Evolutionary conservation across 2,113 vertebrate species (phyloP), one percentile per base, ranked within the genome.

Genomic region (Actenoides lindsayi): DNA sequence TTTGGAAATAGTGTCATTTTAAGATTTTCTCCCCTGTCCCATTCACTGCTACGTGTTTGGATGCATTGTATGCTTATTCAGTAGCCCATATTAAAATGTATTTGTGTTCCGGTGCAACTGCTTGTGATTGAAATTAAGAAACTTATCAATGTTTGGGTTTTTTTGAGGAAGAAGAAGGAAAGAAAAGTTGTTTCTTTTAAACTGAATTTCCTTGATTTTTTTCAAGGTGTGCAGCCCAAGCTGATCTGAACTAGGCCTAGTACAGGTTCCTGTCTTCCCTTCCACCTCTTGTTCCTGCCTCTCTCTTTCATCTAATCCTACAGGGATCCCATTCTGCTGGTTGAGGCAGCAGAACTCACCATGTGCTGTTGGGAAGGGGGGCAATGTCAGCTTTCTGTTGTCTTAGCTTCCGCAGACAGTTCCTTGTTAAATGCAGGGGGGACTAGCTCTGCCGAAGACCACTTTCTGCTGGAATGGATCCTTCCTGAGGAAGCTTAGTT

Each of bases 21-120:
- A 44, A 79, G 30, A n/a, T 82, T 30, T 73, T 83, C 25, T 93
- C 9, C 23, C 15, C 46, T 41, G 18, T 76, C 39, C 33, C 11
- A 4, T 88, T 93, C 16, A 23, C 27, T 92, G 44, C 39, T 21
- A 3, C 0, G 0, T 56, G 11, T 87, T 87, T 48, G 1, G 1
- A 0, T 44, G 44, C 65, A 70, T 8, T 31, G 9, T 46, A 25
- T 44, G 19, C n/a, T 75, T 75, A 17, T 68, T 35, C 42, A 71
- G 56, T 60, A 42, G 18, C 16, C 39, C 12, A 1, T 35, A 9
- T 74, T 44, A 46, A 39, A 23, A 46, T 37, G 13, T 65, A 9
- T 44, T 83, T 92, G 9, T 86, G 7, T 70, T 80, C 46, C 82
- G 65, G 41, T 87, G 37, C 54, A 74, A 42, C 3, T 63, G 41